Base-by-base conservation (phyloP, 2,797 vertebrate species). In the Streptopelia turtur region DNA sequence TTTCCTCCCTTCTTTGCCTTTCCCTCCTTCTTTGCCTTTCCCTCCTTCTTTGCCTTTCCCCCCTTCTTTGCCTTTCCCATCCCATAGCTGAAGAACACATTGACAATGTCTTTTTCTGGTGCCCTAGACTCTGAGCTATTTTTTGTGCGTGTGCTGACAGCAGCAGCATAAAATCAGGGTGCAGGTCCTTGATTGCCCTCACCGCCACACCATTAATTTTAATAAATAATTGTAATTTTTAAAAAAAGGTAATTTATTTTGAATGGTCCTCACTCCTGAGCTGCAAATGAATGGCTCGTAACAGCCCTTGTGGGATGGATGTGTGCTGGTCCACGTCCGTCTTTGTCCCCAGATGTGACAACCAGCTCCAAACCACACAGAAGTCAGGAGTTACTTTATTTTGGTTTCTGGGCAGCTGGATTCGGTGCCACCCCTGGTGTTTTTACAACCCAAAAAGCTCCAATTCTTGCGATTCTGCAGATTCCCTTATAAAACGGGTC, bases 311-410 rank as follows among this genome's bases (percentile, higher is more conserved):
- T 8, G 37, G 83, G 27, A 52, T 52, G 37, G 57, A 49, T 0
- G 2, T 31, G 25, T 53, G 49, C 25, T 1, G 4, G 25, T 74
- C 65, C 61, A 35, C 22, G 65, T 35, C 55, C 25, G 1, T 57
- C n/a, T 68, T 52, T 52, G 20, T 63, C 78, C 55, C 33, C 28
- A 61, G 0, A 76, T 0, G 0, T 24, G 50, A 1, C 21, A 45
- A 35, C 4, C 23, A 13, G 24, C n/a, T 52, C 43, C 30, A 11
- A 55, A 76, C 5, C 16, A 41, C 31, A 9, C 23, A 43, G 24
- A 22, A 6, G 30, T 45, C 22, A 1, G 11, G 53, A 9, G 4
- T 50, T 71, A 12, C 0, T 1, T 70, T n/a, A 30, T 16, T 11
- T 65, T 30, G 30, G 5, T 30, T 92, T 45, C 60, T 69, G 71